Percentiles rank a stretch among this genome's conserved stretches.
phyloP scores from a whole-genome alignment of 2,888 invertebrate genomes.

The Acrobasis suavella region DNA sequence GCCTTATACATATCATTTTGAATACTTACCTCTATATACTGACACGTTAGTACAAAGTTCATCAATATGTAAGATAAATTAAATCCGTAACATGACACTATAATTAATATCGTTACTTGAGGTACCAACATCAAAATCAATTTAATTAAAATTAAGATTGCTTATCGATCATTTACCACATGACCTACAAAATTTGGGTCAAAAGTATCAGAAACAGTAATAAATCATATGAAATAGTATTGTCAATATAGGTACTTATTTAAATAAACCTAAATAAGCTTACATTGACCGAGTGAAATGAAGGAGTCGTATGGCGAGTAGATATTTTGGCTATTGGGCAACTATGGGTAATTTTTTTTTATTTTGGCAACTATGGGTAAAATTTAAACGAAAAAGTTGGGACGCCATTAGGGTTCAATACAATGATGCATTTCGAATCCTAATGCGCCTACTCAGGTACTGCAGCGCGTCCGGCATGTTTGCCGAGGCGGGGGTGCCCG shows the following conservation, averaged over 20 bases:
- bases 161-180: slow-evolving; percentile 15
- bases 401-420: too few species aligned
- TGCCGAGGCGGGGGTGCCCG: too few species aligned
- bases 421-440: too few species aligned
- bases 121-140: slow-evolving; percentile 16
- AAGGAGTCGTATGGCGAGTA: not conserved
- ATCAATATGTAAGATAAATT: not conserved
- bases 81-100: not conserved
- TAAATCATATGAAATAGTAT: slow-evolving; percentile 8
- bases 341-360: too few species aligned
- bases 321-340: too few species aligned
- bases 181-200: slow-evolving; percentile 8
- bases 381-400: too few species aligned
- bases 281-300: not conserved
- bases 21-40: too few species aligned
- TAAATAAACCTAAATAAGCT: not conserved
- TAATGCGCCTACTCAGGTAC: too few species aligned
- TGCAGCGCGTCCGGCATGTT: too few species aligned
- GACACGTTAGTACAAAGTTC: not conserved
- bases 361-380: too few species aligned
- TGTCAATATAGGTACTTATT: slow-evolving; percentile 4
- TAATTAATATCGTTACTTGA: slow-evolving; percentile 7
- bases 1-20: slow-evolving; percentile 1
- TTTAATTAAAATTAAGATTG: slow-evolving; percentile 18
- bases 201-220: slow-evolving; percentile 2